Conservation (phyloP, 92 coral and sea anemone genomes). For the Plumapathes pennacea region DNA sequence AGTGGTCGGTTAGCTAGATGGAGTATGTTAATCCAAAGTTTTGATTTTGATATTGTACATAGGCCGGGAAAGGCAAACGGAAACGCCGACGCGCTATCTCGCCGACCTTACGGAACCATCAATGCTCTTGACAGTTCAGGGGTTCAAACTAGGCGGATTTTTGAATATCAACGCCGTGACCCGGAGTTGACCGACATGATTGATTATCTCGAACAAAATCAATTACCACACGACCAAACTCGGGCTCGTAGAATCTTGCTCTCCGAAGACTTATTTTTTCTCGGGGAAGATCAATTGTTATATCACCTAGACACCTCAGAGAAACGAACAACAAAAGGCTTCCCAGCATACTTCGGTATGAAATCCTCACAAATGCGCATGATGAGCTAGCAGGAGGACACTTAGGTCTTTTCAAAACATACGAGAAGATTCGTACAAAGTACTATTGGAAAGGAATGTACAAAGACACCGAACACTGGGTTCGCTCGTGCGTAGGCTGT, state of each 20-base stretch:
- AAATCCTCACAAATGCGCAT: slow-evolving; percentile 44
- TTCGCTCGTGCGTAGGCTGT: slow-evolving; percentile 17
- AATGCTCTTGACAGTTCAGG: slow-evolving; percentile 12
- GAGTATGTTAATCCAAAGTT: slow-evolving; percentile 34
- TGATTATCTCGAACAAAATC: slow-evolving; percentile 20
- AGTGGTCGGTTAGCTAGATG: slow-evolving; percentile 46
- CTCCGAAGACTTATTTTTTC: slow-evolving; percentile 11
- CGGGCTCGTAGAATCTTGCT: slow-evolving; percentile 3
- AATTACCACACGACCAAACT: slow-evolving; percentile 16
- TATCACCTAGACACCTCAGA: slow-evolving; percentile 10
- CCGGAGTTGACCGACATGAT: slow-evolving; percentile 18
- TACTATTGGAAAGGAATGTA: slow-evolving; percentile 63
- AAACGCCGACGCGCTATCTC: slow-evolving; percentile 52
- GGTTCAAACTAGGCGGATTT: neutral
- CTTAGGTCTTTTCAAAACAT: slow-evolving; percentile 54
- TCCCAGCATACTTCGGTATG: slow-evolving; percentile 35
- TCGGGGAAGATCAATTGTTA: slow-evolving; percentile 17
- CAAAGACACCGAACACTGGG: slow-evolving; percentile 47
- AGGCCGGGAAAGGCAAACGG: slow-evolving; percentile 20
- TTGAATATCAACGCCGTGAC: slow-evolving; percentile 25
- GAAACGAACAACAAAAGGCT: neutral
- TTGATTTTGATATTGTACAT: slow-evolving; percentile 46
- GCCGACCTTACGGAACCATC: slow-evolving; percentile 9
- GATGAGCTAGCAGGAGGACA: slow-evolving; percentile 58
- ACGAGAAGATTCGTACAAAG: slow-evolving; percentile 32